These are phyloP conservation scores for Cairina moschata DNA, from an alignment of 2,113 vertebrate species.

Conservation along the genomic window DNA sequence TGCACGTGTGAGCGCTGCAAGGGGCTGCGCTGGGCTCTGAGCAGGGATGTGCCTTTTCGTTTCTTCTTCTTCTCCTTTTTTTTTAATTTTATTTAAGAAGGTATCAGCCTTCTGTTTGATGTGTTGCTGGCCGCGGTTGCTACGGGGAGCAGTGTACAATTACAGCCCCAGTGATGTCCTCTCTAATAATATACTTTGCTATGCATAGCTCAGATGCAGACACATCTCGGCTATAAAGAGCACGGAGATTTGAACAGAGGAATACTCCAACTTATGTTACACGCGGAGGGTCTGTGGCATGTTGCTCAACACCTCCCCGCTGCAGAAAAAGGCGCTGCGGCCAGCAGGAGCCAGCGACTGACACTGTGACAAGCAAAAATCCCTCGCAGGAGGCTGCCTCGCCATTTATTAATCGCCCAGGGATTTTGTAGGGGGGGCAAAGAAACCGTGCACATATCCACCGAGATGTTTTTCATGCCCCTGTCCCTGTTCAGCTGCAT, in stretches of 20 bases:
- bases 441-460: not conserved
- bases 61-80: not conserved
- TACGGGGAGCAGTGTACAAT: conserved; percentile 78
- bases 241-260: conserved; percentile 67
- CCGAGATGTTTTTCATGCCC: not conserved
- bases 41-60: not conserved
- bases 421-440: not conserved
- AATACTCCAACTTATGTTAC: conserved; percentile 76
- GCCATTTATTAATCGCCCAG: not conserved
- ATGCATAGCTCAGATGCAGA: conserved; percentile 80
- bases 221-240: conserved; percentile 81
- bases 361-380: not conserved
- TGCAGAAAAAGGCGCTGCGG: not conserved
- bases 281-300: conserved; percentile 33
- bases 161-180: conserved; percentile 78
- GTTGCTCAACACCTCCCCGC: not conserved
- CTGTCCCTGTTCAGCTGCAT: not conserved
- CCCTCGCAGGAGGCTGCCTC: not conserved
- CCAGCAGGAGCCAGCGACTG: not conserved
- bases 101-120: conserved; percentile 82
- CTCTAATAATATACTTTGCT: conserved; percentile 84
- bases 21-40: conserved; percentile 26
- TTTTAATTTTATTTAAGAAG: conserved; percentile 61
- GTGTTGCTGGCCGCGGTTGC: conserved; percentile 79
- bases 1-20: not conserved